Percentiles rank a stretch among this genome's conserved stretches.
These are phyloP conservation scores for Oophaga pumilio DNA, from an alignment of 2,113 vertebrate genomes.

Conservation along the genomic window DNA sequence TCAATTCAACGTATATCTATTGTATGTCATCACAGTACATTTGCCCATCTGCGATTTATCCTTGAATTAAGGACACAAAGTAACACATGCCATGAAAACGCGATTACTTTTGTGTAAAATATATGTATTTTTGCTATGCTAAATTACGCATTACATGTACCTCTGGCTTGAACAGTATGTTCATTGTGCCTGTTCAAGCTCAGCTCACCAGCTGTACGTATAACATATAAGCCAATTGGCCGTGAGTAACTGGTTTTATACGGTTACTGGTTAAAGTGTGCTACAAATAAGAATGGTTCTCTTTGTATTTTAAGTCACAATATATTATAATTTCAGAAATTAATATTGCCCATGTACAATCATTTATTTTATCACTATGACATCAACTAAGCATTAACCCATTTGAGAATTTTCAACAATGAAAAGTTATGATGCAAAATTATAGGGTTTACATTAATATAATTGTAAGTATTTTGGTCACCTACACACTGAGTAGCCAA, in stretches of 20 bases:
- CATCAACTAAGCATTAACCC: slow-evolving; percentile 39
- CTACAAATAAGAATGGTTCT: slow-evolving; percentile 50
- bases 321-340: slow-evolving; percentile 54
- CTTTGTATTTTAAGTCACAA: slow-evolving; percentile 55
- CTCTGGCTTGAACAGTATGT: slow-evolving; percentile 45
- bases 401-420: not conserved
- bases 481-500: too few species aligned
- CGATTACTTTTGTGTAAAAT: slow-evolving; percentile 51
- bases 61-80: slow-evolving; percentile 43
- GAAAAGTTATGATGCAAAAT: not conserved
- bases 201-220: slow-evolving; percentile 51
- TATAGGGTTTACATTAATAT: not conserved
- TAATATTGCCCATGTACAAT: slow-evolving; percentile 47
- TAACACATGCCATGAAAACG: slow-evolving; percentile 10
- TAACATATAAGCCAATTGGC: slow-evolving; percentile 56
- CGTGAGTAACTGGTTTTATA: slow-evolving; percentile 51
- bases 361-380: slow-evolving; percentile 51
- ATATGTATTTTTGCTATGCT: slow-evolving; percentile 42
- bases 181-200: slow-evolving; percentile 49
- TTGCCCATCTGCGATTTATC: slow-evolving; percentile 32
- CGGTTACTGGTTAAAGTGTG: slow-evolving; percentile 46
- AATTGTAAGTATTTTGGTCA: not conserved
- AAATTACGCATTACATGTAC: slow-evolving; percentile 52
- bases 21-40: slow-evolving; percentile 8
- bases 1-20: not conserved